Evolutionary conservation across 2,113 vertebrate species (phyloP).

Genomic region (Mandrillus leucophaeus): DNA sequence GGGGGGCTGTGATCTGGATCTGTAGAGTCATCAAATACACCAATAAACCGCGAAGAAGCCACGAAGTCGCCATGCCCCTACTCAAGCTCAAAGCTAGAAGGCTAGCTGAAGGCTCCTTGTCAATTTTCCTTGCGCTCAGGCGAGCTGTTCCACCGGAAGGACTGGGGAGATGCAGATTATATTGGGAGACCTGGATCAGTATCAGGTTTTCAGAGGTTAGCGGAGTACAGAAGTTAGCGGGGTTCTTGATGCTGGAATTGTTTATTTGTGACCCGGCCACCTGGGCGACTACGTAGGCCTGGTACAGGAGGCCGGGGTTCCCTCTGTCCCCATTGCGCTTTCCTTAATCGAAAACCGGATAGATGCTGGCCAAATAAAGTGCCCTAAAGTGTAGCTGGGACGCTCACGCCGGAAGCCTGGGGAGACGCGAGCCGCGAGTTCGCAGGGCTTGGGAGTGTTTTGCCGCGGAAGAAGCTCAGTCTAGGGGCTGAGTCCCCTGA

Average conservation of each 20-base stretch:
- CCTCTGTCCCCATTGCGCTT: fast-evolving
- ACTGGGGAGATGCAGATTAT: background rate
- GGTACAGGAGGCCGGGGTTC: background rate
- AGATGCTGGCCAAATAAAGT: fast-evolving
- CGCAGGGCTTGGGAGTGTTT: background rate
- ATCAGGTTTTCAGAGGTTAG: background rate
- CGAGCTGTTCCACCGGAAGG: background rate
- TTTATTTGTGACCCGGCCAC: background rate
- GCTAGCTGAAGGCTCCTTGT: background rate
- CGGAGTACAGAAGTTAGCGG: background rate
- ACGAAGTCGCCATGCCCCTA: background rate
- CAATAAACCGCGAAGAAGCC: background rate
- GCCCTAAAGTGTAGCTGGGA: background rate
- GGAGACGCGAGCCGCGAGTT: background rate
- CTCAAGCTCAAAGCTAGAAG: too few species aligned
- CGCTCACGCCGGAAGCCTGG: background rate
- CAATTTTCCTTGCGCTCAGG: too few species aligned
- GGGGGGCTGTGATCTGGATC: background rate
- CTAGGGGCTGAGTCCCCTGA: background rate
- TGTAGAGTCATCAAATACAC: background rate
- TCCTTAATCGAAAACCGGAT: background rate
- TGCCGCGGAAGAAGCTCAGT: background rate
- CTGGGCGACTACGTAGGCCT: background rate
- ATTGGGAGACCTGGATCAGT: slow-evolving; percentile 12
- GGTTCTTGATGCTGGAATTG: background rate